These are phyloP conservation scores for Brachionichthys hirsutus DNA, from an alignment of 2,113 vertebrate genomes.

Conservation along the genomic window DNA sequence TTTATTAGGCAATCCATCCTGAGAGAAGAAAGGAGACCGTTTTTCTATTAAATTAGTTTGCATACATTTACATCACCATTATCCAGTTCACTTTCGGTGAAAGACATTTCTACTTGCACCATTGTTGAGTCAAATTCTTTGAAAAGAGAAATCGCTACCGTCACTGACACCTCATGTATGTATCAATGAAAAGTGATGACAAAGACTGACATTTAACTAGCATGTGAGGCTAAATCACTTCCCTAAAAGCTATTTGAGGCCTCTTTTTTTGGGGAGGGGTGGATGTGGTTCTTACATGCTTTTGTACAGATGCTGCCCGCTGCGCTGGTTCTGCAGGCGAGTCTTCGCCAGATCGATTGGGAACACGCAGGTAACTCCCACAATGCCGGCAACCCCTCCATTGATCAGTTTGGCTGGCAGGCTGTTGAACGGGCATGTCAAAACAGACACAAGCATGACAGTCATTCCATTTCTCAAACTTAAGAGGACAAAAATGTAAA, in stretches of 20 bases:
- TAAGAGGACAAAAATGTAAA: no score
- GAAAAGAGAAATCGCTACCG: no score
- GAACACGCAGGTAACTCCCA: conserved; percentile 86
- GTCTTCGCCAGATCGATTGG: conserved; percentile 86
- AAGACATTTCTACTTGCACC: no score
- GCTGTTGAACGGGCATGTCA: conserved; percentile 57
- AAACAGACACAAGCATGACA: background rate
- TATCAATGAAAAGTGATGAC: background rate
- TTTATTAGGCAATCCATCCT: conserved; percentile 86
- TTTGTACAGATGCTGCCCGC: conserved; percentile 79
- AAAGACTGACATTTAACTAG: background rate
- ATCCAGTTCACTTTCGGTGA: no score
- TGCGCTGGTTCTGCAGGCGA: conserved; percentile 84
- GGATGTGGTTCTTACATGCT: conserved; percentile 75
- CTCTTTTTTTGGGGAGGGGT: background rate
- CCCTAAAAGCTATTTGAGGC: background rate
- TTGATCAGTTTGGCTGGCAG: conserved; percentile 85
- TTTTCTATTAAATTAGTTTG: no score
- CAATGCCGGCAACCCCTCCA: conserved; percentile 83
- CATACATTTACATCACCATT: no score
- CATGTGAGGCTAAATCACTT: no score
- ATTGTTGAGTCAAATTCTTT: background rate
- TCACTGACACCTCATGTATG: background rate
- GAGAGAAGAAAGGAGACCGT: background rate
- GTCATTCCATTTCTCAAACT: background rate